Percentiles rank a stretch among this genome's conserved stretches.
phyloP scores from a whole-genome alignment of 2,888 invertebrate genomes.

The Sarcophaga caerulescens region DNA sequence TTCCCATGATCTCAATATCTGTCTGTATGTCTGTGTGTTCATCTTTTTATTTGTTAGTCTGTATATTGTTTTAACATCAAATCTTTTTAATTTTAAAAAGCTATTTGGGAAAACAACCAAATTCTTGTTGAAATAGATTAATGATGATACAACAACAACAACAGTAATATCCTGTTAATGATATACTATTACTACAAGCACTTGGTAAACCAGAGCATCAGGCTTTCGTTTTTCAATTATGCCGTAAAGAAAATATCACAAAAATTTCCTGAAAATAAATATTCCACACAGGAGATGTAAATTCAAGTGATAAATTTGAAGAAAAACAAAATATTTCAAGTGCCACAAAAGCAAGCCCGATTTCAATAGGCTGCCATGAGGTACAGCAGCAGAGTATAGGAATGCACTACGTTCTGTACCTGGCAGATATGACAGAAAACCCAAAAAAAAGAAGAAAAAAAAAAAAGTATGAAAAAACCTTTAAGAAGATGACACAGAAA shows the following conservation, averaged over 20 bases:
- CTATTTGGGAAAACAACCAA: no score
- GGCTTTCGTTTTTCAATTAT: no score
- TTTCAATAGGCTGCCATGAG: no score
- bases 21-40: not conserved
- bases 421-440: not conserved
- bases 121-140: not conserved
- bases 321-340: no score
- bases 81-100: constrained; percentile 33
- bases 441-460: not conserved
- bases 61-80: constrained; percentile 1
- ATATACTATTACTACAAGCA: not conserved
- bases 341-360: no score
- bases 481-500: constrained; percentile 10
- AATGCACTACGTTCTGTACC: not conserved
- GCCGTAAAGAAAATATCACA: no score
- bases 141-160: not conserved
- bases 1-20: not conserved
- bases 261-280: no score
- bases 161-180: not conserved
- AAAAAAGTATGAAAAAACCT: not conserved
- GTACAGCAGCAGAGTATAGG: no score
- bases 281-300: no score
- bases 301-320: no score
- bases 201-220: no score
- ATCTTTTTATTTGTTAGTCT: not conserved